Evolutionary conservation across 2,113 vertebrate species (phyloP), one percentile per base, ranked within the genome.

Genomic region (Trochalopteron elliotii): DNA sequence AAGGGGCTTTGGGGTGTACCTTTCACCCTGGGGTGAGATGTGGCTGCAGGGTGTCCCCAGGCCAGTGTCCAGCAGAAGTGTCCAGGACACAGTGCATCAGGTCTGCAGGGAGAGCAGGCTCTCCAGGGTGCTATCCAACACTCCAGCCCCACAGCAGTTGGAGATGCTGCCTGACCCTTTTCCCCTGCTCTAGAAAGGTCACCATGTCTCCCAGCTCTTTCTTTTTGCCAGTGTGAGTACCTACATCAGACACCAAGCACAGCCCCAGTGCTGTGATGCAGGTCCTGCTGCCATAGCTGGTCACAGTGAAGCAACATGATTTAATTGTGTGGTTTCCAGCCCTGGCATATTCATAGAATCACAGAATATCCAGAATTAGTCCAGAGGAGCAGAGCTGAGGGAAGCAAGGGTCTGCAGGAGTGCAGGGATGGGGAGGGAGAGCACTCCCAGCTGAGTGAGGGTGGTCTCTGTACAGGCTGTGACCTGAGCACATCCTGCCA

Each of bases 251-350:
- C 19, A 67, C 50, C 0, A 1, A 61, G 60, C 9, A 1, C 0
- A 0, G 30, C 15, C 55, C 15, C 0, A 0, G 17, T 2, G 0
- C 61, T 39, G 28, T 7, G 18, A 28, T 18, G 11, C 52, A 30
- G 39, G 9, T 40, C 39, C n/a, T 9, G 0, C 50, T 33, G 11
- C 50, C 37, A 1, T 14, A 27, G 69, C 59, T n/a, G n/a, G 11
- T 59, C 20, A 30, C 78, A 31, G 63, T 23, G 74, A 44, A 87
- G 53, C 52, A 42, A 21, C 6, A 1, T 28, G 39, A 49, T 82
- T 83, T 64, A 25, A 49, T 44, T 57, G 50, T 31, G 78, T 87
- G 6, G 44, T 81, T 88, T 80, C 59, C 47, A 90, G 37, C 14
- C 2, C 0, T 15, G 50, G 65, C 20, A 8, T 45, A 25, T 52